Base-by-base conservation (phyloP, 2,797 vertebrate genomes). In the Podarcis lilfordi region DNA sequence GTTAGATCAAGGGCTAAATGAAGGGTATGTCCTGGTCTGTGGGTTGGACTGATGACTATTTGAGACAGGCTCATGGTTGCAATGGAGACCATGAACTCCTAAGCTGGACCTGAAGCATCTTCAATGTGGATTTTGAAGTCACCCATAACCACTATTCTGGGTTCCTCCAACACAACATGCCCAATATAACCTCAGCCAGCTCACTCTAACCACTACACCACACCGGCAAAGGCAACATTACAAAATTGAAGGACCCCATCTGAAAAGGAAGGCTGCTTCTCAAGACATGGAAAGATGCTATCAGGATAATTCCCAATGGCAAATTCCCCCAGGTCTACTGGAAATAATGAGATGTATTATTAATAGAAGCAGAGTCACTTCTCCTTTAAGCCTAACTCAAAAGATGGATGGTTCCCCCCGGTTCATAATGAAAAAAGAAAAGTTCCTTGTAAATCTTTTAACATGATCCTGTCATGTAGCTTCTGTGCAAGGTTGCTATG, bases 351-450 rank as follows among this genome's bases (percentile, higher is more conserved):
- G 79, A 77, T 32, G 10, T 3, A 77, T 75, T 43, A 79, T 27
- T 17, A 88, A 88, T 79, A 69, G 23, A 29, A 89, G 90, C 17
- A 29, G 76, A 66, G 25, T 61, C 87, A 69, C 80, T 76, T 55
- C 72, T 75, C 66, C 7, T 82, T 45, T 64, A 5, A 35, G 13
- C 84, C 89, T 91, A 50, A 74, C 25, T 27, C 66, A 6, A 32
- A n/a, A 32, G 35, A 71, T 78, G 32, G 76, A 8, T 0, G 3
- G 86, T 23, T 3, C 80, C 50, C 0, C 55, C 37, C 45, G 55
- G 37, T 13, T n/a, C 79, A 5, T 75, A 32, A 40, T 13, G 80
- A 25, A 27, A 59, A 27, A 64, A 45, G 8, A 27, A 8, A 27
- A 74, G n/a, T 50, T 55, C 8, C n/a, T 45, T 37, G 4, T 32